Evolutionary conservation across 2,888 invertebrate species (phyloP), one percentile per base, ranked within the genome.

Genomic region (Pharmacophagus antenor): DNA sequence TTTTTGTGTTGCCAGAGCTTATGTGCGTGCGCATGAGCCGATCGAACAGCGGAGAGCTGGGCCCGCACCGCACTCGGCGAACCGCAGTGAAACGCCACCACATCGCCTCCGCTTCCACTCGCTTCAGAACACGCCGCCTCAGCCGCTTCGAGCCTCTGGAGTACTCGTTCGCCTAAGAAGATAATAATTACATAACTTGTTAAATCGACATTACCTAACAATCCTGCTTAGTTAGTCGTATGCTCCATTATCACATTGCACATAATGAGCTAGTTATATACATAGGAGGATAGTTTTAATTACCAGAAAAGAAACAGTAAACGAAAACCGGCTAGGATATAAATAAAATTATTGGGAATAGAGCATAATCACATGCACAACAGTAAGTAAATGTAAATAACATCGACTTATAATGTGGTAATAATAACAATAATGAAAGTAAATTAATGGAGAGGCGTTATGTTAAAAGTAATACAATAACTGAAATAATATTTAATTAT

Each of bases 1-100:
- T 98, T 97, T 80, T 98, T 98, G 73, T 96, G 96, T 77, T 98
- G 97, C 99, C 99, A 99, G 60, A 97, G 91, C 74, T 97, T 97
- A 65, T 97, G 93, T 51, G 99, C 93, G 76, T 98, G 97, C 77
- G 97, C 96, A 75, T 98, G 97, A 0, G 96, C 96, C 5, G 96
- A 94, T 69, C 97, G 96, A 23, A 98, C 95, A 63, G 97, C 95
- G 72, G 97, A 95, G 56, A 97, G 92, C 82, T 97, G 96, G 68
- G 95, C 94, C 68, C 96, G 92, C 56, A 97, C 95, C 52, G 95
- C 92, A 61, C 91, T 88, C 53, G 93, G 93, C 66, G 94, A 92
- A 67, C 94, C 93, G 70, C 94, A 95, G 66, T 94, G 94, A 76
- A 95, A 95, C 46, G 95, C 95, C 18, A 93, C 92, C 70, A 93